Evolutionary conservation across 2,113 vertebrate species (phyloP).

Genomic region (Equus quagga): DNA sequence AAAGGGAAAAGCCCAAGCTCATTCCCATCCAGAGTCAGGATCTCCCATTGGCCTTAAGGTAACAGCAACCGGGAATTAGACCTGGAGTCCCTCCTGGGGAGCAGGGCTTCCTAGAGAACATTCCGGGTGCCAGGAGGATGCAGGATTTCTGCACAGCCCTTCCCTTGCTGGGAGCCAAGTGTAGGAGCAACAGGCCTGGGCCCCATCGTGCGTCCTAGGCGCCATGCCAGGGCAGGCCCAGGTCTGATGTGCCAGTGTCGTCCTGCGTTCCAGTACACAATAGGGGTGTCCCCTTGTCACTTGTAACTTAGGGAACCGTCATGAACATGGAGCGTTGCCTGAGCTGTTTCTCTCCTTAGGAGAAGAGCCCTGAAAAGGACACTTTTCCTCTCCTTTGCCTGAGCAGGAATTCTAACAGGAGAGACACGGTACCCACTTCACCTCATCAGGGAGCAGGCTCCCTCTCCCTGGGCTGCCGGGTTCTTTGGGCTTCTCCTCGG

Average conservation of each 20-base stretch:
- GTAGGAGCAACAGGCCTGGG: neutral
- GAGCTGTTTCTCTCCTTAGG: neutral
- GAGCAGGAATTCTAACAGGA: too few species aligned
- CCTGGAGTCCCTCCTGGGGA: neutral
- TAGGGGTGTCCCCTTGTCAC: neutral
- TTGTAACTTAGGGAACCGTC: neutral
- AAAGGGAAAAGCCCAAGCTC: neutral
- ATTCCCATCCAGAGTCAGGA: neutral
- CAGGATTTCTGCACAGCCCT: neutral
- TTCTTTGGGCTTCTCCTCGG: neutral
- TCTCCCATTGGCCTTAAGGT: neutral
- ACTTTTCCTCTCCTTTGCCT: neutral
- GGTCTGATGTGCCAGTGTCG: neutral
- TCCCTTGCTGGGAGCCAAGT: neutral
- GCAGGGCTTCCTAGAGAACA: neutral
- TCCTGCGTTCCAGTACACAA: neutral
- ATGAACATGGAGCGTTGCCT: neutral
- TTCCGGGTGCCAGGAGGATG: neutral
- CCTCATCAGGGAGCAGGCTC: too few species aligned
- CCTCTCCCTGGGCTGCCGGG: neutral
- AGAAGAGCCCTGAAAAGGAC: slow-evolving; percentile 41
- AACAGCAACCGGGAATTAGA: neutral
- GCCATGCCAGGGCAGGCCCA: too few species aligned
- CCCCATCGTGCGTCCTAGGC: neutral
- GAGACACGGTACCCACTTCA: too few species aligned